Conservation (phyloP, 2,113 vertebrate species). For the Holacanthus passer region DNA sequence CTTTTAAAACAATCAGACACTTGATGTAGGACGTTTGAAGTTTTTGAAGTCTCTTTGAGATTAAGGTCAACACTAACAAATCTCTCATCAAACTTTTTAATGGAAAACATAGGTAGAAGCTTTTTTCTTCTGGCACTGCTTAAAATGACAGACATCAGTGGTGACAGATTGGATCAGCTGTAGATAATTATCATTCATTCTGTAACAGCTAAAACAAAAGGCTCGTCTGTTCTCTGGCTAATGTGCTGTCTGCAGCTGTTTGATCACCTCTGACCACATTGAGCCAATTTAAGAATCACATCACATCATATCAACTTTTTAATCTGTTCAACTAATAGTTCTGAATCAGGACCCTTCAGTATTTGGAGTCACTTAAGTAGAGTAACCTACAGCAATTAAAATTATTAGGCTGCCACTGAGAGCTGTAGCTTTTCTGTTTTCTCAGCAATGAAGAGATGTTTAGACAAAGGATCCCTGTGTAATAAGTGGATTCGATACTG, state of each 20-base stretch:
- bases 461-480: neutral
- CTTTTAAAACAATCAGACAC: neutral
- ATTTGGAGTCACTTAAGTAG: neutral
- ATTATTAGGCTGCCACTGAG: neutral
- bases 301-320: neutral
- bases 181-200: neutral
- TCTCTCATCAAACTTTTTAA: neutral
- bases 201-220: neutral
- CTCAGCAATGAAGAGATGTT: neutral
- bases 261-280: too few relatives aligned
- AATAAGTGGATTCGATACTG: neutral
- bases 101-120: neutral
- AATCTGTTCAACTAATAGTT: neutral
- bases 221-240: neutral
- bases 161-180: neutral
- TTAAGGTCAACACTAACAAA: neutral
- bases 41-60: neutral
- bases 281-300: too few relatives aligned
- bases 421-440: neutral
- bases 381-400: neutral
- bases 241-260: neutral
- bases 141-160: neutral
- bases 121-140: neutral
- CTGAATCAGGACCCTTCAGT: neutral
- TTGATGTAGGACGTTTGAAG: too few relatives aligned